Percentiles rank a stretch among this genome's conserved stretches.
Evolutionary conservation across 2,888 invertebrate genomes (phyloP).

Genomic region (Rugalucina vietnamica): DNA sequence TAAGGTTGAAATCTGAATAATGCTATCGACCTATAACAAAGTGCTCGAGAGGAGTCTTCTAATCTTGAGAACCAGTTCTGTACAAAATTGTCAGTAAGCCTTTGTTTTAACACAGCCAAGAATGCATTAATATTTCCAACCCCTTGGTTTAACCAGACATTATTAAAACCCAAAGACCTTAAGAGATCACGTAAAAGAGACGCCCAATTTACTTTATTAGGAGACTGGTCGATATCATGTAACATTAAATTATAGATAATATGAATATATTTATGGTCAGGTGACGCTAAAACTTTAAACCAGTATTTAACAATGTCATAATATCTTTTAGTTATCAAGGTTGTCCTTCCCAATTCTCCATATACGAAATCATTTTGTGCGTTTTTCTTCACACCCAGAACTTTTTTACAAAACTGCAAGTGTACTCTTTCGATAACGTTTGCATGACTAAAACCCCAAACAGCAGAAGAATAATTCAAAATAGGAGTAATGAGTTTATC

Average conservation of each 20-base stretch:
- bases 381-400: background rate
- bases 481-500: background rate
- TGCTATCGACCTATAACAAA: background rate
- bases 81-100: background rate
- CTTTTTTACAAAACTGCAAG: background rate
- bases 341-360: background rate
- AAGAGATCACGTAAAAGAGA: background rate
- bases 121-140: background rate
- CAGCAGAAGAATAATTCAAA: background rate
- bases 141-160: background rate
- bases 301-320: background rate
- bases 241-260: background rate
- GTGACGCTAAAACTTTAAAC: background rate
- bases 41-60: background rate
- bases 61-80: background rate
- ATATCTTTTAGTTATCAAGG: background rate
- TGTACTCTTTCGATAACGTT: background rate
- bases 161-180: background rate
- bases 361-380: background rate
- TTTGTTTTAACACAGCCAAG: background rate
- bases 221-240: background rate
- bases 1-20: background rate
- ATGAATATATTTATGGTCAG: background rate
- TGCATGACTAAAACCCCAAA: background rate
- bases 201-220: background rate